These are phyloP conservation scores for Lasioglossum pauxillum DNA, from an alignment of 2,888 invertebrate genomes.

Conservation along the genomic window DNA sequence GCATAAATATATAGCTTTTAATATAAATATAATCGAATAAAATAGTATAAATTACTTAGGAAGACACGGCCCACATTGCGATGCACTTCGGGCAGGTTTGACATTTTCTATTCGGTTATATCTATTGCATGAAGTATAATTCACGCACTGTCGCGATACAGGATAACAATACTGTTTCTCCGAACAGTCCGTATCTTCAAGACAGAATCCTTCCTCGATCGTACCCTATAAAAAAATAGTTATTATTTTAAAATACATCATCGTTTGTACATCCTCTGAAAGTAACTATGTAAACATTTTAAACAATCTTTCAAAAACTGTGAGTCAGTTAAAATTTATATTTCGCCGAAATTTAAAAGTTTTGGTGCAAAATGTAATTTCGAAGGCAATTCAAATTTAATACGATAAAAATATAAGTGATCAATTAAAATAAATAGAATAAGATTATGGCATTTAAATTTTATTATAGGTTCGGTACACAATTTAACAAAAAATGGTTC, in stretches of 20 bases:
- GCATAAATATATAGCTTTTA: neutral
- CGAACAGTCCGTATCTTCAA: constrained; percentile 66
- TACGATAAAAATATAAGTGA: neutral
- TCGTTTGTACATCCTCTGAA: neutral
- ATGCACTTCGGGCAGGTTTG: constrained; percentile 57
- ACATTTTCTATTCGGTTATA: constrained; percentile 67
- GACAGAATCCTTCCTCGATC: constrained; percentile 60
- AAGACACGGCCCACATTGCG: constrained; percentile 72
- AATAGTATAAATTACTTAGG: constrained; percentile 58
- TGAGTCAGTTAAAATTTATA: neutral
- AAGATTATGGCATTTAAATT: neutral
- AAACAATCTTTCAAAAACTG: neutral
- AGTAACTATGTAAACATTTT: neutral
- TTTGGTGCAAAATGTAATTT: neutral
- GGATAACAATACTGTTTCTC: constrained; percentile 70
- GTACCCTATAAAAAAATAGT: constrained; percentile 47
- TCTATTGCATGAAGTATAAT: constrained; percentile 64
- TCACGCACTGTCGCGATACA: constrained; percentile 66
- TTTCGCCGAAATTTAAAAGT: neutral
- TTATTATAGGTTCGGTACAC: neutral
- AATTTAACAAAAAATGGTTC: neutral
- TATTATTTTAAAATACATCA: neutral
- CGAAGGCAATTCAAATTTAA: neutral
- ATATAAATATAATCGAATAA: neutral
- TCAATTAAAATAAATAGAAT: neutral